Evolutionary conservation across 2,888 invertebrate genomes (phyloP), one percentile per base, ranked within the genome.

Genomic region (Trichacis sp.): DNA sequence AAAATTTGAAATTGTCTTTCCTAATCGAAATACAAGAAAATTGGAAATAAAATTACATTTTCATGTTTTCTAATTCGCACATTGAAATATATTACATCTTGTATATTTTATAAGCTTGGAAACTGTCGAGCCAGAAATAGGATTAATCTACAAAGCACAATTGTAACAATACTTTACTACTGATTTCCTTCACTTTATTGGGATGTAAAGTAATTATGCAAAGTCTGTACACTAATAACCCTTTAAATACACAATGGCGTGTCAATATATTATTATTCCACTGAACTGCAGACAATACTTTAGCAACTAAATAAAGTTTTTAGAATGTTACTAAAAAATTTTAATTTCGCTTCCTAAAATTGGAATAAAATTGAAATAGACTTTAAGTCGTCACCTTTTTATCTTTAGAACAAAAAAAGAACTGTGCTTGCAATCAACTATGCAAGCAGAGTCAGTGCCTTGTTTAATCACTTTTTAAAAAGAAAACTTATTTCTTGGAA

Each of bases 221-320:
- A 42, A 15, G 42, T 78, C 78, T 80, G 79, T 80, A 80, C 80
- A 81, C 73, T 80, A 77, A 78, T 79, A 80, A 81, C 78, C 78
- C 77, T 80, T 80, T 80, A 79, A 67, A 80, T 79, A 80, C 77
- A 77, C 71, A 80, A 82, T 81, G 79, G 78, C 33, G 9, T 80
- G 78, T 79, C 73, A 80, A 81, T 76, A 81, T 79, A 80, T 80
- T 79, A 33, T 6, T n/a, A 24, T 24, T 24, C 8, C 24, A 24
- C 24, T 24, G n/a, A n/a, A 33, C 33, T 33, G n/a, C 8, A 6
- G 9, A 33, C 11, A 11, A n/a, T 3, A 33, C 9, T 11, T 9
- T n/a, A 11, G 33, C 8, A 33, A 3, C 33, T 9, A n/a, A 33
- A 5, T 33, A 6, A 11, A 33, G n/a, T 33, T 33, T 11, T 24